Conservation (phyloP, 64 coral and sea anemone genomes). For the Anthopleura sola region DNA sequence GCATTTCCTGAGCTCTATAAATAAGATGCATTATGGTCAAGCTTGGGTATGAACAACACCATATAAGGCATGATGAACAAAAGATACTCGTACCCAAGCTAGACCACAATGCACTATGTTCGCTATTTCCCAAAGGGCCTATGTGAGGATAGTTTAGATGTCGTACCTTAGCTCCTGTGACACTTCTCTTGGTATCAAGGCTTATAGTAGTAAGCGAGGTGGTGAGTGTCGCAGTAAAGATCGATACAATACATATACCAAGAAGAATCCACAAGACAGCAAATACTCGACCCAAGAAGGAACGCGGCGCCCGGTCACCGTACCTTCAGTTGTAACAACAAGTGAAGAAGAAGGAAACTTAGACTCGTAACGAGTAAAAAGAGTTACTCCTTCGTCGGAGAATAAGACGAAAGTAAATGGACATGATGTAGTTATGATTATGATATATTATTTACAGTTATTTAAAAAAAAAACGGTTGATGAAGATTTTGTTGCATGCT, state of each 20-base stretch:
- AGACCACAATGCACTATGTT: not conserved
- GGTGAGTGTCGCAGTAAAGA: constrained; percentile 91
- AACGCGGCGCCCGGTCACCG: constrained; percentile 54
- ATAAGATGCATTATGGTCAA: no score
- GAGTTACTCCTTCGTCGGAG: no score
- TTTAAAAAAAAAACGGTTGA: no score
- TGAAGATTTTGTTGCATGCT: no score
- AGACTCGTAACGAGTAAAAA: no score
- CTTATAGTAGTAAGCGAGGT: constrained; percentile 83
- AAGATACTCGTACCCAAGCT: not conserved
- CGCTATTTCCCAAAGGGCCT: not conserved
- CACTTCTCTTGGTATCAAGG: constrained; percentile 62
- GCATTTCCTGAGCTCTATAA: no score
- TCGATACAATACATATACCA: constrained; percentile 95
- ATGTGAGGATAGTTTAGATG: no score
- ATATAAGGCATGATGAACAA: no score
- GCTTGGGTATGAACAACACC: no score
- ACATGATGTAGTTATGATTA: not conserved
- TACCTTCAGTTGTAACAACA: constrained; percentile 27
- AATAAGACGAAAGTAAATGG: no score
- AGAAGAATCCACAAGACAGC: constrained; percentile 79
- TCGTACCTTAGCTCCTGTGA: constrained; percentile 75
- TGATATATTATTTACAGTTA: no score
- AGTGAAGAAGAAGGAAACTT: not conserved
- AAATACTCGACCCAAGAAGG: constrained; percentile 61